phyloP scores from a whole-genome alignment of 2,113 vertebrate species.

The Urocolius indicus region DNA sequence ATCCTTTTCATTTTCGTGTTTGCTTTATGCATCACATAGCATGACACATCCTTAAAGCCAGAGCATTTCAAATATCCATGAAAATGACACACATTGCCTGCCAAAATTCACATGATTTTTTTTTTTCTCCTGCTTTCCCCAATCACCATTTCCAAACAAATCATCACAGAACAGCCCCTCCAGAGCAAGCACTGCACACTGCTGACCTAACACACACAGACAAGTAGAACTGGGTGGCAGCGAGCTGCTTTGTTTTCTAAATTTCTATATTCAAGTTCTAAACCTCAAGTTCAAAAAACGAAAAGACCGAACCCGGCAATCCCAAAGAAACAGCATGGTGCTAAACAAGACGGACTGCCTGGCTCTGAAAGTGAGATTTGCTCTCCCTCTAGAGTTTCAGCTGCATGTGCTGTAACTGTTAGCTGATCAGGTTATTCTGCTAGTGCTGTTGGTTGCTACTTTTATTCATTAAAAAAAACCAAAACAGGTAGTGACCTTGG shows the following conservation, averaged over 20 bases:
- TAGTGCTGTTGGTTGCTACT: neutral
- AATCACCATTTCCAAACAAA: neutral
- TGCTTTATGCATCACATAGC: neutral
- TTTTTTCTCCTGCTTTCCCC: neutral
- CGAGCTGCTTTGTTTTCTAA: neutral
- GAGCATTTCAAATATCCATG: neutral
- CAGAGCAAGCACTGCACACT: neutral
- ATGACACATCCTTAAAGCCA: neutral
- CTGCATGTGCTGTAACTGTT: accelerated
- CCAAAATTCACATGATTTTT: neutral
- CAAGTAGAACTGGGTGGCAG: neutral
- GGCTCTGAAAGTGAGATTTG: neutral
- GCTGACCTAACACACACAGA: neutral
- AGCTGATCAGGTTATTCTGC: neutral
- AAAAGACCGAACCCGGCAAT: too few relatives aligned
- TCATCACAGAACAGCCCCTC: accelerated
- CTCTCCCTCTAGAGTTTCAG: neutral
- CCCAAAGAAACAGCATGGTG: accelerated
- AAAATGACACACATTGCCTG: neutral
- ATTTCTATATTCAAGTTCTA: neutral
- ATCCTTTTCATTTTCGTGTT: neutral
- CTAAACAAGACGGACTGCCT: accelerated
- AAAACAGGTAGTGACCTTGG: neutral
- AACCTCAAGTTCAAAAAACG: neutral
- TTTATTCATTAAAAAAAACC: neutral